Evolutionary conservation across 2,113 vertebrate species (phyloP).

Genomic region (Acrocephalus arundinaceus): DNA sequence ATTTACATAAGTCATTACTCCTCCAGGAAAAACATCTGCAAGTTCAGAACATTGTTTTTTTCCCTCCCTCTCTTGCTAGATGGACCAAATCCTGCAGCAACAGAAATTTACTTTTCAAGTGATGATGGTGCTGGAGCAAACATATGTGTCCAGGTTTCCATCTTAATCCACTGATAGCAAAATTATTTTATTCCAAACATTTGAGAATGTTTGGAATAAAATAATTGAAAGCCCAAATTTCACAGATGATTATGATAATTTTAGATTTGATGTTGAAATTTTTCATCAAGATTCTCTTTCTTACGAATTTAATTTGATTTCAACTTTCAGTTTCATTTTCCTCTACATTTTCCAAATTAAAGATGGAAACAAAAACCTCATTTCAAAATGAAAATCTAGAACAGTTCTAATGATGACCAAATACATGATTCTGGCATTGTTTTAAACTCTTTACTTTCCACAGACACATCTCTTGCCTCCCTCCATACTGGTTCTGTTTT

Average conservation of each 20-base stretch:
- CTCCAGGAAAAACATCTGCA: background rate
- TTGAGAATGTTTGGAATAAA: background rate
- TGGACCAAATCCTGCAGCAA: background rate
- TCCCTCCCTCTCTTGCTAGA: background rate
- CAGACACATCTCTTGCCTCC: background rate
- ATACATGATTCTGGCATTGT: background rate
- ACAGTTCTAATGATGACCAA: background rate
- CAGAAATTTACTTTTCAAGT: background rate
- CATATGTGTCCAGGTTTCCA: background rate
- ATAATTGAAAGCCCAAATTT: background rate
- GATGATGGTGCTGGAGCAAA: background rate
- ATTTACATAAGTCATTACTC: conserved; percentile 14
- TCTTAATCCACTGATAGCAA: background rate
- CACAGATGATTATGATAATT: background rate
- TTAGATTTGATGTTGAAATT: background rate
- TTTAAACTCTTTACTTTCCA: background rate
- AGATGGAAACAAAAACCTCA: background rate
- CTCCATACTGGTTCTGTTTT: background rate
- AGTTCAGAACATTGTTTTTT: background rate
- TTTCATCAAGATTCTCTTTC: background rate
- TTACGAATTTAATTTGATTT: background rate
- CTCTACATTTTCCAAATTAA: background rate
- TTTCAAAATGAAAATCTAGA: background rate
- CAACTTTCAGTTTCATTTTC: background rate
- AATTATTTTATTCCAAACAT: background rate